phyloP scores from a whole-genome alignment of 2,797 vertebrate genomes.

The Etheostoma nigrum region DNA sequence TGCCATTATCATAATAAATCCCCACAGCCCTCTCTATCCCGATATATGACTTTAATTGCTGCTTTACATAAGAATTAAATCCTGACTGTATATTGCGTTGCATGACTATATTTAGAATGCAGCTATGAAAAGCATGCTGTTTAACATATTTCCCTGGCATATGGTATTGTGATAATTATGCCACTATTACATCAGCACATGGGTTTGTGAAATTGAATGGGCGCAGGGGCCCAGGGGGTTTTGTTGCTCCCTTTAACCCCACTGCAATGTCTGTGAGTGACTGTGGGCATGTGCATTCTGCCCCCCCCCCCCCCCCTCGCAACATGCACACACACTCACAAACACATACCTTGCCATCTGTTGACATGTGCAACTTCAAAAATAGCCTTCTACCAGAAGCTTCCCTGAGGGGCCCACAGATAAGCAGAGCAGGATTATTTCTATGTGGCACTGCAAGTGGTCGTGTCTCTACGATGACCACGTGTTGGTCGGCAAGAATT shows the following conservation, averaged over 20 bases:
- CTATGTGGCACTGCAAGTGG: conserved; percentile 13
- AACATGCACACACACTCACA: conserved; percentile 27
- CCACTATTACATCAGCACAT: conserved; percentile 34
- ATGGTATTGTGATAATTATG: conserved; percentile 57
- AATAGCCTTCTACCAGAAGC: conserved; percentile 81
- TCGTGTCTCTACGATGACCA: conserved; percentile 43
- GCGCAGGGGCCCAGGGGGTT: neutral
- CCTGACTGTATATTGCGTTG: conserved; percentile 33
- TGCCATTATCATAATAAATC: conserved; percentile 27
- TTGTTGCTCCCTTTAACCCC: conserved; percentile 18
- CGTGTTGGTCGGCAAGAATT: conserved; percentile 1
- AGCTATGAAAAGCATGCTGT: conserved; percentile 41
- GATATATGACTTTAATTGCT: conserved; percentile 44
- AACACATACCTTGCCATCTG: conserved; percentile 79
- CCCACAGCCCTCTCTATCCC: conserved; percentile 17
- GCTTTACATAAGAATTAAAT: conserved; percentile 57
- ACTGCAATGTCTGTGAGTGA: conserved; percentile 28
- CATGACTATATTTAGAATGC: conserved; percentile 63
- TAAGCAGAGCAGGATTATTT: conserved; percentile 37
- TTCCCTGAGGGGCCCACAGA: conserved; percentile 55
- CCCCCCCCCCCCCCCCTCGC: conserved; percentile 20
- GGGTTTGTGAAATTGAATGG: conserved; percentile 45
- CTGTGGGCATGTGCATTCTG: conserved; percentile 27
- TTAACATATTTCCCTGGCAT: conserved; percentile 53
- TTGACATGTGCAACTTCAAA: conserved; percentile 82